These are phyloP conservation scores for Thelaira solivaga DNA, from an alignment of 2,888 invertebrate species.

Conservation along the genomic window DNA sequence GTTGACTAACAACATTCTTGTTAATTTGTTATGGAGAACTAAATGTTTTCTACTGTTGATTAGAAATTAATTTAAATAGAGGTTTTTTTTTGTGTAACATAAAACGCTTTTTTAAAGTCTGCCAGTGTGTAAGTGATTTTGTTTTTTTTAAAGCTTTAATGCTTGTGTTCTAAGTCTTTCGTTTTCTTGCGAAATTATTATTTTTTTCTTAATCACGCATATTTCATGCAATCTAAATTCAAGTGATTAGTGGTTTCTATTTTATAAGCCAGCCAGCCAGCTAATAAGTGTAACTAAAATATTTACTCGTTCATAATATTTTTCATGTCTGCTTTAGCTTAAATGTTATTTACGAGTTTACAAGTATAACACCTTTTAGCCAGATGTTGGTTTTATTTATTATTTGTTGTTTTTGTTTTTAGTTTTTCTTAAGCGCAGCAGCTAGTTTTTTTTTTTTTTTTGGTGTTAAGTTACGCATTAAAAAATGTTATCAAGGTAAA, in stretches of 20 bases:
- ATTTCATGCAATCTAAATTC: conserved; percentile 9
- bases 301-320: conserved; percentile 25
- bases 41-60: background rate
- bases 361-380: conserved; percentile 2
- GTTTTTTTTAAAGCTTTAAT: background rate
- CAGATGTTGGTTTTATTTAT: background rate
- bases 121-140: background rate
- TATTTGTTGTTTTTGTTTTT: too few relatives aligned
- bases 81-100: conserved; percentile 1
- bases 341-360: background rate
- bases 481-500: conserved; percentile 36
- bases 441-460: too few relatives aligned
- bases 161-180: conserved; percentile 36
- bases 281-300: conserved; percentile 32
- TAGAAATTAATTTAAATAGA: background rate
- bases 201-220: background rate
- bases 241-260: background rate
- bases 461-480: background rate
- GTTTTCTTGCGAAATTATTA: background rate
- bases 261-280: background rate
- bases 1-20: conserved; percentile 30
- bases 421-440: too few relatives aligned
- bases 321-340: conserved; percentile 23
- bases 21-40: background rate
- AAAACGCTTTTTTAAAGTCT: too few relatives aligned